Conservation (phyloP, 2,888 invertebrate genomes). For the Polymixis flavicincta region DNA sequence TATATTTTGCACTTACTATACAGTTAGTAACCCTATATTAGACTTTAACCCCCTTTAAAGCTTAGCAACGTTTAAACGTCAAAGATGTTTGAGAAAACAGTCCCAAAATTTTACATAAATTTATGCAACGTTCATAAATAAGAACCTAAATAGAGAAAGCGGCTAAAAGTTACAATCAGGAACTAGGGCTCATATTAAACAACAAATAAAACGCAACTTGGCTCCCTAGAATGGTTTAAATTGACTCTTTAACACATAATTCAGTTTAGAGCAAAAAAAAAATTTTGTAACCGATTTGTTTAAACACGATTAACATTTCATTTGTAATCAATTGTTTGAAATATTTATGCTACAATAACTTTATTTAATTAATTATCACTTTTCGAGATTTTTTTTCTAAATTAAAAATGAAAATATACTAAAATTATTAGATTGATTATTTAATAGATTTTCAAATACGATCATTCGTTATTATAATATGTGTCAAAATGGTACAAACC, state of each 20-base stretch:
- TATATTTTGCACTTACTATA: slow-evolving; percentile 11
- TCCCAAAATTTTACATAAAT: background rate
- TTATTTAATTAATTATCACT: too few relatives aligned
- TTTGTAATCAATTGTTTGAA: too few relatives aligned
- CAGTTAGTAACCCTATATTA: background rate
- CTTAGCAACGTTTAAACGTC: background rate
- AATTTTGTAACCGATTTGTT: too few relatives aligned
- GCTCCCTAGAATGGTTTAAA: background rate
- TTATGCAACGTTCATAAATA: background rate
- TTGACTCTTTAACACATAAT: background rate
- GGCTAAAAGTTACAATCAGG: background rate
- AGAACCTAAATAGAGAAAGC: too few relatives aligned
- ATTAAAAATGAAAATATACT: too few relatives aligned
- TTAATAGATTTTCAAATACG: background rate
- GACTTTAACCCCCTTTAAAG: background rate
- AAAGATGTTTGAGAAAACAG: background rate
- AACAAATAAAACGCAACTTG: background rate
- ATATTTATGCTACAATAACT: too few relatives aligned
- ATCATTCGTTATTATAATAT: background rate
- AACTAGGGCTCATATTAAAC: background rate
- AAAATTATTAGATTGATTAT: too few relatives aligned
- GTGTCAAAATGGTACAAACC: background rate
- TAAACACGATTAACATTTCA: too few relatives aligned
- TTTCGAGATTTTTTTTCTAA: too few relatives aligned
- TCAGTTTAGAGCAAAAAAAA: too few relatives aligned